Base-by-base conservation (phyloP, 2,888 invertebrate genomes). In the Netelia inedita region DNA sequence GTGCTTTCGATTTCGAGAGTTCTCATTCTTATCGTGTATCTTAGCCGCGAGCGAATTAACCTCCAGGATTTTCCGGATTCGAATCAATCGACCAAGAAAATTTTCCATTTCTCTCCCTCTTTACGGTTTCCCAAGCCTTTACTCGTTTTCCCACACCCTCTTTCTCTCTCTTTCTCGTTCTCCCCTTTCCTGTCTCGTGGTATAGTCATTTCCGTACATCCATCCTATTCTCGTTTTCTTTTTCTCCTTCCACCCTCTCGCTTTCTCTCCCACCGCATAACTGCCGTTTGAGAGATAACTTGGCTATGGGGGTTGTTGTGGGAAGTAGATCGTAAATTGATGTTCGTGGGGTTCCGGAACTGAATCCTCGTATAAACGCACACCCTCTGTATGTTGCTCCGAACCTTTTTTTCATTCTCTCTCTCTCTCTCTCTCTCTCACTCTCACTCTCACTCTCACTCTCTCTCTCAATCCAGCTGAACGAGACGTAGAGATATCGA, bases 241-340 rank as follows among this genome's bases (percentile, higher is more conserved):
- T 35, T 6, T 35, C 35, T 35, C 35, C 35, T 23, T 11, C 35
- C n/a, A 21, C 16, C 8, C n/a, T 66, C 55, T 72, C 63, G 10
- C 46, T 46, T 46, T 14, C 46, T 46, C 46, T 14, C 71, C 53
- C 57, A n/a, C 6, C 68, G 72, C 55, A 50, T 61, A 55, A 79
- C 65, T 75, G 68, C 59, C 79, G 35, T 75, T 76, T 21, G 72
- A 61, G 66, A 72, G 75, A 85, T 85, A 82, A 85, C 75, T 55
- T 55, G 41, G 43, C 59, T 55, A 43, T 61, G 79, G 82, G 63
- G 46, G 72, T 79, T 85, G 59, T 76, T 76, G 50, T 19, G 72
- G 66, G 74, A 85, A 82, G 75, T 82, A 79, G 59, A 61, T 63
- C 75, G 79, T 79, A 79, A 79, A 82, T 82, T 66, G 82, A 82